Evolutionary conservation across 2,888 invertebrate species (phyloP).

Genomic region (Apodemia mormo): DNA sequence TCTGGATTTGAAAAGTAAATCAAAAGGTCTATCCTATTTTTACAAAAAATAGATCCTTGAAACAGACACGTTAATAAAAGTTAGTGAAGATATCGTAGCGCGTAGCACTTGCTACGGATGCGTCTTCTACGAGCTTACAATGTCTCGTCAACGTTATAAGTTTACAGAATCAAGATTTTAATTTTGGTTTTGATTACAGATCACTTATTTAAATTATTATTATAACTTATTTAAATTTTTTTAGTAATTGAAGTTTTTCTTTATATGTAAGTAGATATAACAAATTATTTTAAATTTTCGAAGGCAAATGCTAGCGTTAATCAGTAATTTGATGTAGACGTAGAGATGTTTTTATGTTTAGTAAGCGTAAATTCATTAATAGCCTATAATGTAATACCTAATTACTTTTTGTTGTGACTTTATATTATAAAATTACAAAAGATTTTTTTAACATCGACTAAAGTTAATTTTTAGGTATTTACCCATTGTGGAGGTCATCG

Average conservation of each 20-base stretch:
- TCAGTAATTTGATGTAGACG: no score
- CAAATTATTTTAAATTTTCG: no score
- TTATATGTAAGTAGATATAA: no score
- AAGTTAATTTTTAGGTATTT: constrained; percentile 45
- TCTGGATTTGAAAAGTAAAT: no score
- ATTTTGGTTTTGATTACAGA: background rate
- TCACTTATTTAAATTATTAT: no score
- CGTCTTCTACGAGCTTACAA: background rate
- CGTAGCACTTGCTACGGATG: constrained; percentile 26
- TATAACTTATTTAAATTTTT: no score
- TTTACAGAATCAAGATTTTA: background rate
- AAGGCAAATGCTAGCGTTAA: background rate
- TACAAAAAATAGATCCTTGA: no score
- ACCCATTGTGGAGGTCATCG: constrained; percentile 80
- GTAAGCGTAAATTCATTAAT: no score
- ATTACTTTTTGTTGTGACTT: background rate
- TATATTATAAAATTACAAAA: background rate
- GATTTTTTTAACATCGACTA: constrained; percentile 3
- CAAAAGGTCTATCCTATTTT: no score
- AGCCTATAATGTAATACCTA: no score
- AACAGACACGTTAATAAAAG: constrained; percentile 37
- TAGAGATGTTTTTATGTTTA: no score
- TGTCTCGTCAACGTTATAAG: constrained; percentile 1
- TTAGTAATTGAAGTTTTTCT: no score
- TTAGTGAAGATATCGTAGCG: constrained; percentile 40